A percentile compares a stretch with the other conserved stretches of the same genome.
These are phyloP conservation scores for Petrocephalus schoutedeni DNA, from an alignment of 2,797 vertebrate species.

Conservation along the genomic window DNA sequence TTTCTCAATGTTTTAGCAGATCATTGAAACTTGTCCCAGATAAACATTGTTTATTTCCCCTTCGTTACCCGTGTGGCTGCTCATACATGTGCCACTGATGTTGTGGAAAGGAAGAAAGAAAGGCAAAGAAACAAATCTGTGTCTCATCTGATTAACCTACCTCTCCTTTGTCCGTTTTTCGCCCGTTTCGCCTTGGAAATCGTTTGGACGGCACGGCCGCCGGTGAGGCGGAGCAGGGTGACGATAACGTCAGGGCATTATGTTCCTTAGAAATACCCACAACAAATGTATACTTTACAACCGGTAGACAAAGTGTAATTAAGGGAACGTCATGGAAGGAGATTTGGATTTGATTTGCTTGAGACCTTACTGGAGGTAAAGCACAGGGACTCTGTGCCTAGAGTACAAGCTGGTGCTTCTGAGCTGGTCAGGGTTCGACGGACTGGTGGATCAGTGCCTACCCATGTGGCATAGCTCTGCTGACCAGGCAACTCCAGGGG, in stretches of 20 bases:
- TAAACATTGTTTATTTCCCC: not conserved
- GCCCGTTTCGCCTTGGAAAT: not conserved
- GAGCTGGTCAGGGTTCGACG: not conserved
- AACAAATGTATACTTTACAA: not conserved
- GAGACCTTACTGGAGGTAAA: not conserved
- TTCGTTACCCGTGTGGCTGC: not conserved
- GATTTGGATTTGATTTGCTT: not conserved
- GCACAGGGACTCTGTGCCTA: not conserved
- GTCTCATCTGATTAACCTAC: constrained; percentile 69
- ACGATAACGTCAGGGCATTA: not conserved
- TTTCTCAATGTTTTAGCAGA: not conserved
- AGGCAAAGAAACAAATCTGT: not conserved
- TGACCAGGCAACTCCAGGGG: not conserved
- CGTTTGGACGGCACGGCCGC: not conserved
- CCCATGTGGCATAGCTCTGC: not conserved
- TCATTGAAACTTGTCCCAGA: not conserved
- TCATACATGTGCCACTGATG: not conserved
- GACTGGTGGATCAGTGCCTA: not conserved
- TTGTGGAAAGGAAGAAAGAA: not conserved
- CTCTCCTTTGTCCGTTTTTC: constrained; percentile 58
- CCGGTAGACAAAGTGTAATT: not conserved
- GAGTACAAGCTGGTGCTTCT: not conserved
- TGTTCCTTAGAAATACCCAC: not conserved
- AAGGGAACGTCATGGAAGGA: not conserved
- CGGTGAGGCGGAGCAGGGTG: not conserved